Conservation (phyloP, 2,113 vertebrate species). For the Aptenodytes forsteri region DNA sequence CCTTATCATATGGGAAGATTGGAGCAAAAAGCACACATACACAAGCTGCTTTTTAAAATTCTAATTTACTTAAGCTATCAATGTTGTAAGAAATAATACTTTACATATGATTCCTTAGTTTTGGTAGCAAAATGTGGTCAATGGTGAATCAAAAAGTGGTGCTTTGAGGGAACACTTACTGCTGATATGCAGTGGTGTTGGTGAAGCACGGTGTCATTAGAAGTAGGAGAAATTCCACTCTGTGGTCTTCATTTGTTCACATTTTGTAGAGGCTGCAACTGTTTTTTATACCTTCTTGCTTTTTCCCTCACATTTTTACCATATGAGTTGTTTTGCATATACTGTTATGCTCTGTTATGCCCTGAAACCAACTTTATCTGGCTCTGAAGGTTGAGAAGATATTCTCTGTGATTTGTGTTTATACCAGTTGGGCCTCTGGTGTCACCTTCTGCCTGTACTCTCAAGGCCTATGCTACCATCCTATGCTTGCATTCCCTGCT, state of each 20-base stretch:
- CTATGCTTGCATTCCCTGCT: background rate
- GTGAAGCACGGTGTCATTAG: background rate
- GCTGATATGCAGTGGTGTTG: accelerated
- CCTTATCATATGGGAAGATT: background rate
- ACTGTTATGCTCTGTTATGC: background rate
- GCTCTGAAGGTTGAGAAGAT: background rate
- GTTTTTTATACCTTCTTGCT: background rate
- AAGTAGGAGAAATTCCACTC: background rate
- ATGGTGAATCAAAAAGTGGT: background rate
- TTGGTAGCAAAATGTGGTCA: background rate
- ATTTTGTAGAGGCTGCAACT: background rate
- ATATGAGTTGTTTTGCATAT: background rate
- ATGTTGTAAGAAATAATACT: background rate
- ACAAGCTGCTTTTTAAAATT: background rate
- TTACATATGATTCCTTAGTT: background rate
- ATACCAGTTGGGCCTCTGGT: background rate
- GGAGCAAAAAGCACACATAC: background rate
- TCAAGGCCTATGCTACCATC: background rate
- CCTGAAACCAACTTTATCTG: background rate
- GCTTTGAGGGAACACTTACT: background rate
- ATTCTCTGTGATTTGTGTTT: background rate
- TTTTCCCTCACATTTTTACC: background rate
- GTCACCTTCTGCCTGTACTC: background rate
- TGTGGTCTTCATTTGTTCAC: background rate
- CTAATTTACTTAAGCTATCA: background rate